phyloP scores from a whole-genome alignment of 2,888 invertebrate genomes.

The Chouioia cunea region DNA sequence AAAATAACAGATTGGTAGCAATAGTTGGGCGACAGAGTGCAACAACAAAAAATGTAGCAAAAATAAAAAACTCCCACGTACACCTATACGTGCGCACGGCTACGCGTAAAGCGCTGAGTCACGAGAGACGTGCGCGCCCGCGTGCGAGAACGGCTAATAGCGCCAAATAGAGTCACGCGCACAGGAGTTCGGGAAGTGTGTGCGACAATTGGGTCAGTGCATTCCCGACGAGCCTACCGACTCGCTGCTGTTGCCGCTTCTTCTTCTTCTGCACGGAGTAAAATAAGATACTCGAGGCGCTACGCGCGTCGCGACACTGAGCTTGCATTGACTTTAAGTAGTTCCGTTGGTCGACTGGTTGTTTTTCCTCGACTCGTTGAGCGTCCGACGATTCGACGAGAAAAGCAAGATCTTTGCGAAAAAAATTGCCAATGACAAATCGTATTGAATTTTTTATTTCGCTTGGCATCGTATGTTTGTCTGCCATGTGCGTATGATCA shows the following conservation, averaged over 20 bases:
- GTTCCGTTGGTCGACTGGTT: slow-evolving; percentile 9
- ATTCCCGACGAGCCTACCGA: slow-evolving; percentile 20
- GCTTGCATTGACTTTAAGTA: too few species aligned
- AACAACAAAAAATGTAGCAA: slow-evolving; percentile 12
- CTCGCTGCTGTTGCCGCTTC: background rate
- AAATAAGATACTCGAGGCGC: slow-evolving; percentile 24
- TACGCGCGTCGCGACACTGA: background rate
- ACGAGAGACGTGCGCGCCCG: slow-evolving; percentile 8
- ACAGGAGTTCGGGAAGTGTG: slow-evolving; percentile 25
- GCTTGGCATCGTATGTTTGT: too few species aligned
- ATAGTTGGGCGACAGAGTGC: too few species aligned
- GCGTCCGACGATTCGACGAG: too few species aligned
- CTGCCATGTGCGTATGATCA: background rate
- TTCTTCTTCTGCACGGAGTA: background rate
- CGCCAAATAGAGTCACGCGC: slow-evolving; percentile 30
- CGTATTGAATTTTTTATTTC: too few species aligned
- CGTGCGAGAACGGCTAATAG: slow-evolving; percentile 2
- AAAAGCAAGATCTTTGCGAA: too few species aligned
- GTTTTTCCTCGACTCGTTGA: background rate
- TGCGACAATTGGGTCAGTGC: slow-evolving; percentile 33
- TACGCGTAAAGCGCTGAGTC: slow-evolving; percentile 23
- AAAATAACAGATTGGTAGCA: too few species aligned
- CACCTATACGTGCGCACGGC: background rate
- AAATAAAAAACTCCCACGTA: background rate
- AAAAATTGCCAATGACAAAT: too few species aligned